Evolutionary conservation across 2,113 vertebrate species (phyloP), one percentile per base, ranked within the genome.

Genomic region (Ptyas mucosa): DNA sequence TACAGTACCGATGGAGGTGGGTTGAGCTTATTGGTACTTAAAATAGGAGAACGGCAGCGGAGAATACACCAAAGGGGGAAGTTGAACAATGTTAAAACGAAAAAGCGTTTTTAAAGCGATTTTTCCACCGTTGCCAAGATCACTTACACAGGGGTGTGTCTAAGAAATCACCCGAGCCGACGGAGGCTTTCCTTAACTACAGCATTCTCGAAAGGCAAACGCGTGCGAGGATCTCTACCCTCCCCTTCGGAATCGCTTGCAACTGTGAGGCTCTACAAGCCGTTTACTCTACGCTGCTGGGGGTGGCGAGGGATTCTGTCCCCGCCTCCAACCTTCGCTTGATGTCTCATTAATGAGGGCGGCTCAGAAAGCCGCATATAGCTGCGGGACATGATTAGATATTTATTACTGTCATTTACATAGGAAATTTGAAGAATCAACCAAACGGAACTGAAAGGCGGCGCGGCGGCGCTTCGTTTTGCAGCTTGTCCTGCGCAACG

Each of bases 311-410:
- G 52, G 39, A n/a, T 34, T 23, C n/a, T 14, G 21, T 39, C 54
- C 43, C n/a, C 3, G 7, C 12, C 85, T 53, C 88, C 11, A 61
- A 0, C 81, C 91, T 93, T 64, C 26, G 58, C 54, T 89, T 92
- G 95, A 97, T 92, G 95, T 96, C 94, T 96, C 96, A 95, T 97
- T 97, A 97, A 97, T 97, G 94, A 94, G 94, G 94, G 93, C 94
- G 96, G 95, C 95, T 95, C 95, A 91, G 93, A 94, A 93, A 95
- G 96, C 94, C 91, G 94, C 91, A 90, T 95, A 97, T 95, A 96
- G 98, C 98, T 98, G 88, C 94, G 96, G 98, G 98, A 98, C 97
- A 98, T 98, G 98, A 98, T 98, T 99, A 98, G 97, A 98, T 98
- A 98, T 99, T 98, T 98, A 98, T 98, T 98, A 98, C 97, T 96